Base-by-base conservation (phyloP, 2,888 invertebrate genomes). In the Silvanus unidentatus region DNA sequence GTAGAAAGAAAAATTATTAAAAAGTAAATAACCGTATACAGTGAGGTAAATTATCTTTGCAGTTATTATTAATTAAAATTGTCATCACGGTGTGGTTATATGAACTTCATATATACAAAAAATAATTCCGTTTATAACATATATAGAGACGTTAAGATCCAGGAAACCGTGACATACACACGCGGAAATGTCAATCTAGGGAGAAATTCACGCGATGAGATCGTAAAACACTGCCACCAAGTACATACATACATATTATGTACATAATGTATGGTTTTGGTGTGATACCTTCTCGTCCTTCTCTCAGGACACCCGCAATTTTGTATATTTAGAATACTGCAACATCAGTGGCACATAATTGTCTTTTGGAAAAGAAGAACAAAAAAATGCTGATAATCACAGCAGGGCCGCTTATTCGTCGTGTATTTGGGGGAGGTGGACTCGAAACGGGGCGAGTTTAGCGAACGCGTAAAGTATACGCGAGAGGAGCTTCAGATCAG, bases 181-280 rank as follows among this genome's bases (percentile, higher is more conserved):
- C n/a, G n/a, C 55, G 55, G 55, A 55, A 55, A 54, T 50, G 53
- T 55, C 55, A 52, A 52, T 50, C 53, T 43, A 49, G 44, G 47
- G 47, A 44, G 47, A 50, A 48, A 45, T 53, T 52, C 55, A 54
- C 52, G 55, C 55, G 52, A 53, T 45, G 48, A 44, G 50, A 47
- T 55, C 53, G 49, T 53, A 52, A 53, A 50, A 43, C 48, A 47
- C 41, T 43, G 45, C 52, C 39, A 22, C 3, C 22, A 22, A n/a
- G n/a, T n/a, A 22, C 22, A 22, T 22, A 22, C 8, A 22, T 3
- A 22, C 8, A 22, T 5, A 5, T 5, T 22, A 22, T 22, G 22
- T 22, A 22, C 22, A 22, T 34, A 34, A 13, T 34, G 34, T 12
- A 11, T 34, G 34, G 34, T n/a, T 11, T 34, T n/a, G n/a, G 29